phyloP scores from a whole-genome alignment of 92 coral and sea anemone species.

The Bergia puertoricense region DNA sequence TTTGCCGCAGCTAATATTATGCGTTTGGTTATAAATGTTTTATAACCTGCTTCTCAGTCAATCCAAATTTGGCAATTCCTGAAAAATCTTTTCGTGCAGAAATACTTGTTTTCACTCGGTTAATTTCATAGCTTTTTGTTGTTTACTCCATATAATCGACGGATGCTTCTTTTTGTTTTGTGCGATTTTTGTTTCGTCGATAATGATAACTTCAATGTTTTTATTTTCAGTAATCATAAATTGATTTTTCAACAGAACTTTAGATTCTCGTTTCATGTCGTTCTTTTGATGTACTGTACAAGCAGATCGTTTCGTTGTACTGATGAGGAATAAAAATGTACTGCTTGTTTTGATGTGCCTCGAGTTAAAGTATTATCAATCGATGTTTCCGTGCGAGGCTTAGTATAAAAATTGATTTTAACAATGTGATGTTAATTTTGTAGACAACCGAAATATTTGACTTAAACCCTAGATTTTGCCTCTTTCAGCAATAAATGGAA shows the following conservation, averaged over 20 bases:
- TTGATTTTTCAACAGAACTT: no score
- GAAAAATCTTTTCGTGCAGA: not conserved
- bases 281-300: no score
- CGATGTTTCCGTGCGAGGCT: not conserved
- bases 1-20: not conserved
- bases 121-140: not conserved
- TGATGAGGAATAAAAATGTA: no score
- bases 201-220: not conserved
- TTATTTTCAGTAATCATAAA: no score
- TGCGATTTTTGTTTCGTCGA: not conserved
- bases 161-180: not conserved
- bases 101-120: not conserved
- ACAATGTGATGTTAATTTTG: no score
- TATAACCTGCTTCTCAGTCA: not conserved
- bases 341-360: not conserved
- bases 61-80: not conserved
- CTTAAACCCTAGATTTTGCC: not conserved
- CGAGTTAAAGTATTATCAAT: not conserved
- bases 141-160: not conserved
- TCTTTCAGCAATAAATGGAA: not conserved
- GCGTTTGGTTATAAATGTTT: not conserved
- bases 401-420: conserved; percentile 5
- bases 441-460: not conserved
- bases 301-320: not conserved
- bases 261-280: no score